Evolutionary conservation across 2,888 invertebrate genomes (phyloP).

Genomic region (Drosophila gaucha): DNA sequence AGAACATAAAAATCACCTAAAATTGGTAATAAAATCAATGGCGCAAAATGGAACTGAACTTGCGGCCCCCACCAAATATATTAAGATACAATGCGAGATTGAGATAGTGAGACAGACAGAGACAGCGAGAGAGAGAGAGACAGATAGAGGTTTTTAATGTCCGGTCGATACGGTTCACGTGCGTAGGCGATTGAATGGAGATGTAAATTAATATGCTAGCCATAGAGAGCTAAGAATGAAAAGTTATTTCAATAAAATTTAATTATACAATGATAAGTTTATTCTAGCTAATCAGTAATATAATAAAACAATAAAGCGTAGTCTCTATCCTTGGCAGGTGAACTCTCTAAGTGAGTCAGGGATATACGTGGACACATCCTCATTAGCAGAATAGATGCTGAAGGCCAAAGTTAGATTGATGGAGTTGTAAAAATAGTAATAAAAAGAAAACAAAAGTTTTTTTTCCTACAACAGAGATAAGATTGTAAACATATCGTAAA

Average conservation of each 20-base stretch:
- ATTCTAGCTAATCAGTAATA: not conserved
- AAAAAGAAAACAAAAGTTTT: not conserved
- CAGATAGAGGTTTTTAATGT: conserved; percentile 1
- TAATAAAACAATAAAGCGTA: not conserved
- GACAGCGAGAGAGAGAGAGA: not conserved
- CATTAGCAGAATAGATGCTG: not conserved
- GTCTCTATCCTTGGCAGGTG: not conserved
- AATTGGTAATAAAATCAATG: conserved; percentile 68
- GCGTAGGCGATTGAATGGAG: conserved; percentile 42
- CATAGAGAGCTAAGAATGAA: not conserved
- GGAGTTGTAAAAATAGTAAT: not conserved
- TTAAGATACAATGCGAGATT: conserved; percentile 15
- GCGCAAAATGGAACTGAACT: conserved; percentile 46
- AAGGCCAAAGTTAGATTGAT: too few relatives aligned
- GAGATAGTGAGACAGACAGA: not conserved
- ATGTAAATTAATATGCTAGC: conserved; percentile 19
- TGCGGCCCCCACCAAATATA: conserved; percentile 16
- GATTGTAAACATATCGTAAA: not conserved
- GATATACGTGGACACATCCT: not conserved
- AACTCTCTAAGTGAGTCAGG: not conserved
- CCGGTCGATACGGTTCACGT: conserved; percentile 35
- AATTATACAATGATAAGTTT: not conserved
- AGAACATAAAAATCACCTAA: conserved; percentile 80
- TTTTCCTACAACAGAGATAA: not conserved
- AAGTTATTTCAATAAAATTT: not conserved